Percentiles rank a stretch among this genome's conserved stretches.
Evolutionary conservation across 2,888 invertebrate species (phyloP).

Genomic region (Alloscopus bannaensis): DNA sequence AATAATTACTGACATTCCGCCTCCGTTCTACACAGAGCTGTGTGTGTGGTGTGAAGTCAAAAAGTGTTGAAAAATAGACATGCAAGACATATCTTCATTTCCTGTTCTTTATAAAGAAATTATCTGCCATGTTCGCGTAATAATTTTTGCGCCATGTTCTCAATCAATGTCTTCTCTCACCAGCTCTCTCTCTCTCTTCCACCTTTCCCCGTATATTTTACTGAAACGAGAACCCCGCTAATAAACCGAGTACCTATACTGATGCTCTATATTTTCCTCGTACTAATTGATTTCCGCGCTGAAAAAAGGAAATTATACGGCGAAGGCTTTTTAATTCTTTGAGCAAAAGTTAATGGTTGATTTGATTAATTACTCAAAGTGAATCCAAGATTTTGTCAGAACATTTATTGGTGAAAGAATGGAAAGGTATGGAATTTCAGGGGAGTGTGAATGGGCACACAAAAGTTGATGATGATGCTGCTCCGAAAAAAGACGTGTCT

Average conservation of each 20-base stretch:
- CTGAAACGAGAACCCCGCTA: no score
- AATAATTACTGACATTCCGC: no score
- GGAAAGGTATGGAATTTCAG: no score
- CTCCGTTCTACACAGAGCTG: no score
- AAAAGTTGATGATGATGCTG: neutral
- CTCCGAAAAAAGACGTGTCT: neutral
- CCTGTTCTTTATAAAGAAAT: slow-evolving; percentile 11
- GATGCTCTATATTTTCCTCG: slow-evolving; percentile 12
- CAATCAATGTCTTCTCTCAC: slow-evolving; percentile 51
- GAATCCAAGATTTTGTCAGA: slow-evolving; percentile 26
- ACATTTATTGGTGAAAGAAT: no score
- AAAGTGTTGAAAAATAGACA: no score
- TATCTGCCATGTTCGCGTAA: slow-evolving; percentile 25
- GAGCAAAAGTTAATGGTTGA: slow-evolving; percentile 45
- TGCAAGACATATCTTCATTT: neutral
- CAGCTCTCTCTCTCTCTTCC: neutral
- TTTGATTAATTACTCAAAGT: slow-evolving; percentile 53
- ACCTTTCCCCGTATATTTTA: no score
- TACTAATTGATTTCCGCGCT: slow-evolving; percentile 48
- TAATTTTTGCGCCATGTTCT: slow-evolving; percentile 39
- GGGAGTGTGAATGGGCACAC: no score
- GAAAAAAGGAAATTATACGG: neutral
- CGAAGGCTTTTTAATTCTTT: slow-evolving; percentile 15
- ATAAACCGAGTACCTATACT: slow-evolving; percentile 2
- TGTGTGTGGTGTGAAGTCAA: no score